These are phyloP conservation scores for Drosophila differens DNA, from an alignment of 2,888 invertebrate species.

Conservation along the genomic window DNA sequence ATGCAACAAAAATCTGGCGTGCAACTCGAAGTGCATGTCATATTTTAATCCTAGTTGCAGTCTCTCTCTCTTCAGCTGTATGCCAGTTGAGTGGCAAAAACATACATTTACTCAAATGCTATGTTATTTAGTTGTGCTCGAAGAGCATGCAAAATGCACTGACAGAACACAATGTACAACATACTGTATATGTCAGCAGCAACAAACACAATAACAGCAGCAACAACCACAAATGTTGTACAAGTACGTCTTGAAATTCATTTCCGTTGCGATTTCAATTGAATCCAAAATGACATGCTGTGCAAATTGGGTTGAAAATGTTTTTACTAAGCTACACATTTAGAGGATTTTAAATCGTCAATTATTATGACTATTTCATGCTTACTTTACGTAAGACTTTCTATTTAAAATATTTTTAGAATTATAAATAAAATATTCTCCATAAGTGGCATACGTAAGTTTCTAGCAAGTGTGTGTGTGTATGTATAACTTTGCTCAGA, in stretches of 20 bases:
- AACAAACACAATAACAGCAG: not conserved
- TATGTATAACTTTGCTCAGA: constrained; percentile 46
- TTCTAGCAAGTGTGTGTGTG: constrained; percentile 7
- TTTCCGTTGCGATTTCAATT: constrained; percentile 40
- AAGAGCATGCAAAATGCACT: constrained; percentile 41
- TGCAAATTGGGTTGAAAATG: not conserved
- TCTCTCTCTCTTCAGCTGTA: constrained; percentile 3
- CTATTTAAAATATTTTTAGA: not conserved
- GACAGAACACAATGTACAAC: constrained; percentile 18
- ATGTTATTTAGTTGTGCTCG: constrained; percentile 13
- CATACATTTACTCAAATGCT: constrained; percentile 17
- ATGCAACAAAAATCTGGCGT: constrained; percentile 37
- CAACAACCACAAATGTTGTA: constrained; percentile 15
- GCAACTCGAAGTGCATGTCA: constrained; percentile 46
- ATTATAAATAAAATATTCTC: not conserved
- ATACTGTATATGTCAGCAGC: constrained; percentile 28
- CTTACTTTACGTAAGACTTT: not conserved
- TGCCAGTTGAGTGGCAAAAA: constrained; percentile 26
- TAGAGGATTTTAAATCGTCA: not conserved
- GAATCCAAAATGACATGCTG: constrained; percentile 14
- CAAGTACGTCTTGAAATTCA: constrained; percentile 28
- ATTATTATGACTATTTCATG: not conserved
- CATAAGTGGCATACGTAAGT: constrained; percentile 24
- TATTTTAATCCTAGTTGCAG: constrained; percentile 35
- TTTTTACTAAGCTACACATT: not conserved